Percentiles rank a stretch among this genome's conserved stretches.
phyloP scores from a whole-genome alignment of 2,113 vertebrate genomes.

The Vicugna pacos region DNA sequence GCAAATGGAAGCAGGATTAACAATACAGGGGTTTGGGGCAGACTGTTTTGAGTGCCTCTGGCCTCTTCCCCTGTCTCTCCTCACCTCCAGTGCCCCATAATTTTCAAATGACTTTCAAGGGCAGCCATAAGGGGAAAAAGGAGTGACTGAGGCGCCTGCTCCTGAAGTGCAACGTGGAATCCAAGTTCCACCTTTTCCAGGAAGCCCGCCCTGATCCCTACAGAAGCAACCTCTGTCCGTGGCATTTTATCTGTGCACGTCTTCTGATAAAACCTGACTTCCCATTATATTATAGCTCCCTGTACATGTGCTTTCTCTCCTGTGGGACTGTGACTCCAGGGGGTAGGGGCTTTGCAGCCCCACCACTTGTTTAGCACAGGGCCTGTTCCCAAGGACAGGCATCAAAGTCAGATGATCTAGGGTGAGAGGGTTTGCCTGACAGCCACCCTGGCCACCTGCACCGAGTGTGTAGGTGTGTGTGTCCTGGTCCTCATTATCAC shows the following conservation, averaged over 20 bases:
- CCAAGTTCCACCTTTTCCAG: not conserved
- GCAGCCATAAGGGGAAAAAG: not conserved
- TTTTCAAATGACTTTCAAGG: slow-evolving; percentile 36
- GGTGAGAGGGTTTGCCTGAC: not conserved
- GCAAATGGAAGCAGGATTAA: not conserved
- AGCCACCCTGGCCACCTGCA: too few species aligned
- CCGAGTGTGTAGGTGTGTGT: not conserved
- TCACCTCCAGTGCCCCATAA: not conserved
- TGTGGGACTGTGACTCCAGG: not conserved
- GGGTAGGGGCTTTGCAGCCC: not conserved
- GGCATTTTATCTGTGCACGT: not conserved
- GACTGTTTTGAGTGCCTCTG: not conserved
- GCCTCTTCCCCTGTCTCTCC: not conserved
- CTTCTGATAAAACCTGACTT: not conserved
- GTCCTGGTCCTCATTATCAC: not conserved
- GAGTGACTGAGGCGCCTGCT: not conserved
- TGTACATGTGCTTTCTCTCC: not conserved
- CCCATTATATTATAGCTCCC: not conserved
- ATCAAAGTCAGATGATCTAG: not conserved
- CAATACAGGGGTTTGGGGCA: not conserved
- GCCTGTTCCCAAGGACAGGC: not conserved
- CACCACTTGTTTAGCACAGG: not conserved
- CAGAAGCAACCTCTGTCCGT: not conserved
- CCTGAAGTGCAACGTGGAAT: not conserved
- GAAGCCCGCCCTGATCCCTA: not conserved